These are phyloP conservation scores for Habroteleia sp. DNA, from an alignment of 2,888 invertebrate genomes.

Conservation along the genomic window DNA sequence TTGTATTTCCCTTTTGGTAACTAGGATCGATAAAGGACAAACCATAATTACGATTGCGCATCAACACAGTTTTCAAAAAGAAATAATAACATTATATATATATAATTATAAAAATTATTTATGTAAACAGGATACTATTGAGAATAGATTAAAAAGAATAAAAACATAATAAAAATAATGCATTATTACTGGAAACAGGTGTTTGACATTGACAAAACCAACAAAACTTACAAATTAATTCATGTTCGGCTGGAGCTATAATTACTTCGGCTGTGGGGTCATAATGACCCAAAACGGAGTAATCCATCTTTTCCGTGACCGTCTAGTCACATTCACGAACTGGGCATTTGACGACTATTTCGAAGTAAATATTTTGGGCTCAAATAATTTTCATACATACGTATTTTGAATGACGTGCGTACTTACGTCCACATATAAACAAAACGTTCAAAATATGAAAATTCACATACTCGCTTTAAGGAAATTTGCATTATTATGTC, in stretches of 20 bases:
- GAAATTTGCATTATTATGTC: no score
- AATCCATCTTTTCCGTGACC: slow-evolving; percentile 70
- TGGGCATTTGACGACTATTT: slow-evolving; percentile 16
- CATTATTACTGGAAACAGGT: slow-evolving; percentile 44
- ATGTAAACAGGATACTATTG: no score
- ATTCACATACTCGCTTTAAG: no score
- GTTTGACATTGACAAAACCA: slow-evolving; percentile 20
- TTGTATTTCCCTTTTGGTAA: slow-evolving; percentile 15
- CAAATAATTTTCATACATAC: slow-evolving; percentile 7
- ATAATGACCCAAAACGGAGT: slow-evolving; percentile 75
- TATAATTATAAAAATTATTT: neutral
- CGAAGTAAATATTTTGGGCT: slow-evolving; percentile 22
- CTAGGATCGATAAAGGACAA: slow-evolving; percentile 22
- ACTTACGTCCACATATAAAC: no score
- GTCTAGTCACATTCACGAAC: slow-evolving; percentile 6
- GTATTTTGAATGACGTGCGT: slow-evolving; percentile 11
- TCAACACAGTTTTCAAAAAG: slow-evolving; percentile 3
- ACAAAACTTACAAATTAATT: slow-evolving; percentile 73
- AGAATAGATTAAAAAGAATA: slow-evolving; percentile 2
- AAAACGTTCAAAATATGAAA: no score
- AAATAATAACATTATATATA: neutral
- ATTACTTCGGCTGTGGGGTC: slow-evolving; percentile 72
- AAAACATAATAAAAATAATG: neutral
- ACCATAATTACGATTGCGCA: slow-evolving; percentile 22
- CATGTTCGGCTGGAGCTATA: slow-evolving; percentile 69